Evolutionary conservation across 2,888 invertebrate genomes (phyloP).

Genomic region (Ypsolopha sequella): DNA sequence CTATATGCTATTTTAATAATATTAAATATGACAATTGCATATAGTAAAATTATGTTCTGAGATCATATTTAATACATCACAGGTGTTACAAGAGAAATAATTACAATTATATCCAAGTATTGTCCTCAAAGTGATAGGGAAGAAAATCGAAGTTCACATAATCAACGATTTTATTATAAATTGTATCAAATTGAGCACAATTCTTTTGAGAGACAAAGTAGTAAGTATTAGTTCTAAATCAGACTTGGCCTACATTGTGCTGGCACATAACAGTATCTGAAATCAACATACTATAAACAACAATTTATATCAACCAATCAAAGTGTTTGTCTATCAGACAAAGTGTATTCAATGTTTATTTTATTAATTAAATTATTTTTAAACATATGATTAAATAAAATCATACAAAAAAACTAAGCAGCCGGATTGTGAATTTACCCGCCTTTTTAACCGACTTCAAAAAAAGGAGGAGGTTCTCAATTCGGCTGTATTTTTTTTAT

Average conservation of each 20-base stretch:
- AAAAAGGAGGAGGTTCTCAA: no score
- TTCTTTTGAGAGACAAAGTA: background rate
- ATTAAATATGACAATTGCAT: conserved; percentile 65
- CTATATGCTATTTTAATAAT: conserved; percentile 45
- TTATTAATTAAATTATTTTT: no score
- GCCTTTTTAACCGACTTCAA: no score
- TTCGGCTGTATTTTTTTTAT: no score
- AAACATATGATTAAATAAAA: no score
- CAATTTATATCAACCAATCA: conserved; percentile 42
- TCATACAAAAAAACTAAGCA: no score
- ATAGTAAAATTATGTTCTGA: conserved; percentile 70
- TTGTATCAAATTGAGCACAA: conserved; percentile 3
- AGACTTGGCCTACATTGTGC: conserved; percentile 4
- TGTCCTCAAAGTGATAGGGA: conserved; percentile 5
- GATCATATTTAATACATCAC: conserved; percentile 78
- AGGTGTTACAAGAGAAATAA: conserved; percentile 69
- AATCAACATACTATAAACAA: conserved; percentile 34
- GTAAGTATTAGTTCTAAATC: background rate
- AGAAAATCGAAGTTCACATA: background rate
- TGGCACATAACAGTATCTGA: conserved; percentile 28
- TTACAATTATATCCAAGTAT: conserved; percentile 13
- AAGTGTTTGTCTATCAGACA: conserved; percentile 33
- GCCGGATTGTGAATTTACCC: no score
- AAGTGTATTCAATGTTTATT: no score
- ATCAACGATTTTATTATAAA: background rate